Evolutionary conservation across 2,797 vertebrate species (phyloP).

Genomic region (Ctenopoma kingsleyae): DNA sequence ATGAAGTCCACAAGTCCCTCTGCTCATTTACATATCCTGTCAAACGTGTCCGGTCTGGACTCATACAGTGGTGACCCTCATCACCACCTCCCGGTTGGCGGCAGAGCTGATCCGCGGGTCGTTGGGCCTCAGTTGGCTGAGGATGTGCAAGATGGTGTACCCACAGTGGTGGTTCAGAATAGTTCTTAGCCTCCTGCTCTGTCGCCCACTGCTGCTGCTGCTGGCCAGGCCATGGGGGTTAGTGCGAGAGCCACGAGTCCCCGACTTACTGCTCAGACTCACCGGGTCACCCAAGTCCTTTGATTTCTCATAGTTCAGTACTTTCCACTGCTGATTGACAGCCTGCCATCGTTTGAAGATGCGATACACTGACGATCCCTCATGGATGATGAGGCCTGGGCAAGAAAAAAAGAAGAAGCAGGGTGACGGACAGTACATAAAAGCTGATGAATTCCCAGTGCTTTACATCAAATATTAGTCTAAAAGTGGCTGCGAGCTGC

Average conservation of each 20-base stretch:
- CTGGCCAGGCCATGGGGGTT: conserved; percentile 87
- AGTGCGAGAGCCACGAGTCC: conserved; percentile 86
- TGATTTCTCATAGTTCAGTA: conserved; percentile 94
- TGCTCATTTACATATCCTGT: conserved; percentile 28
- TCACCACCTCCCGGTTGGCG: conserved; percentile 93
- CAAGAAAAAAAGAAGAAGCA: conserved; percentile 9
- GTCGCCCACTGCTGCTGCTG: conserved; percentile 77
- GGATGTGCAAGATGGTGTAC: conserved; percentile 95
- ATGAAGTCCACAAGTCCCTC: conserved; percentile 42
- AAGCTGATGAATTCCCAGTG: conserved; percentile 8
- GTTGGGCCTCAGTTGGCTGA: conserved; percentile 92
- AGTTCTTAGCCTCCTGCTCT: conserved; percentile 91
- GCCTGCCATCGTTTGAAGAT: conserved; percentile 97
- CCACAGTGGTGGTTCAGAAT: conserved; percentile 96
- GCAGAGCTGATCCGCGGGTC: conserved; percentile 88
- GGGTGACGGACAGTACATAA: conserved; percentile 27
- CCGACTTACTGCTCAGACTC: conserved; percentile 87
- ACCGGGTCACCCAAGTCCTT: conserved; percentile 92
- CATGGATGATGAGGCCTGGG: conserved; percentile 93
- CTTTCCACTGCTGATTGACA: conserved; percentile 97
- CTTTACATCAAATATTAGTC: conserved; percentile 26
- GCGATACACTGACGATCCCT: conserved; percentile 93
- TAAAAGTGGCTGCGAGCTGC: conserved; percentile 11
- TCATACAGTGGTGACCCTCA: conserved; percentile 96
- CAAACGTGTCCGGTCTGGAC: not conserved